Evolutionary conservation across 2,113 vertebrate species (phyloP), one percentile per base, ranked within the genome.

Genomic region (Chloropsis cyanopogon): DNA sequence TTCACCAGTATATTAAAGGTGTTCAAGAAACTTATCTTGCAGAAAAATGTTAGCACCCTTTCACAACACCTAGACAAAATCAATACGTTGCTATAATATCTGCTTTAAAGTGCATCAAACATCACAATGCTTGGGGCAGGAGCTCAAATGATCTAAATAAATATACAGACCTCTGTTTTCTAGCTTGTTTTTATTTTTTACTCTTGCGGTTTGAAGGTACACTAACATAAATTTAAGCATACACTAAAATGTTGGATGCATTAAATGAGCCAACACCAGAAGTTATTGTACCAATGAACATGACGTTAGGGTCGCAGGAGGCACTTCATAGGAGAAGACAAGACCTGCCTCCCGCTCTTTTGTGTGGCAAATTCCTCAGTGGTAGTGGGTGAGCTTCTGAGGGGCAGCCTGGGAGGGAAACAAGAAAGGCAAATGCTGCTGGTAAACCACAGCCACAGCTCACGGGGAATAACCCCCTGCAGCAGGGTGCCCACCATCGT

Each of bases 401-500:
- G 8, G 11, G 9, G 23, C 26, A 66, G 6, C 21, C 39, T 41
- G 21, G 20, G 12, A n/a, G 13, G 22, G 39, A 57, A 64, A 49
- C 25, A n/a, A 28, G 37, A 70, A 53, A 53, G 12, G 26, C 8
- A 49, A 76, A 72, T 5, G 21, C 26, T 75, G 42, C n/a, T 71
- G 59, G 19, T 44, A 49, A 80, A 56, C 35, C 16, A 52, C 35
- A 81, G 35, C 3, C 31, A 33, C 23, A 60, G 66, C 47, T 54
- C 23, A 5, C 0, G 4, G 10, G 10, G 26, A 69, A 17, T 23
- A 42, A 53, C 2, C 14, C 12, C 15, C 13, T 20, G 22, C 39
- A n/a, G 21, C 41, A 60, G 44, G 13, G 22, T 26, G 33, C 14
- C 39, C 22, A 12, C 11, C 10, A 1, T 52, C 1, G 0, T 16